Evolutionary conservation across 2,888 invertebrate species (phyloP).

Genomic region (Mythimna lalbum): DNA sequence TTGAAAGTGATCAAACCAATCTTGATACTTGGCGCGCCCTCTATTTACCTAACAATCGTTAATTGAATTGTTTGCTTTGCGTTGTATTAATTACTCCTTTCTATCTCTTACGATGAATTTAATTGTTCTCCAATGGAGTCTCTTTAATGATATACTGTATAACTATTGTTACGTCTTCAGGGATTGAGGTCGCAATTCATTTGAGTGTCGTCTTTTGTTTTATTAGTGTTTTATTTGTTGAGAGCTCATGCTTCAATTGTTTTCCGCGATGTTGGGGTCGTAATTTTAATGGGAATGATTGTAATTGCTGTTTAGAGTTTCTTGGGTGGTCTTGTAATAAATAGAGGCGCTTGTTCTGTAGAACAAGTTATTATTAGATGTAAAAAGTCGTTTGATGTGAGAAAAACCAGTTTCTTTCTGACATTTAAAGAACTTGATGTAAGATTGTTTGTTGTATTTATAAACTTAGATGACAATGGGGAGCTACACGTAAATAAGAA

Average conservation of each 20-base stretch:
- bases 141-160: constrained; percentile 44
- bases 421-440: not conserved
- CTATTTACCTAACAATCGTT: constrained; percentile 57
- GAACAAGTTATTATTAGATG: not conserved
- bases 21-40: constrained; percentile 34
- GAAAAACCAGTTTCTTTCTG: not conserved
- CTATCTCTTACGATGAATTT: constrained; percentile 53
- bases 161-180: constrained; percentile 50
- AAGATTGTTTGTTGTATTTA: too few relatives aligned
- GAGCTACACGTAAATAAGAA: too few relatives aligned
- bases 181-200: constrained; percentile 39
- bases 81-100: constrained; percentile 59
- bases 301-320: constrained; percentile 4
- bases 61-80: constrained; percentile 60
- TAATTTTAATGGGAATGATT: constrained; percentile 27
- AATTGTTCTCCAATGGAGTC: constrained; percentile 50
- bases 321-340: constrained; percentile 14
- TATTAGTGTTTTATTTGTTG: constrained; percentile 44
- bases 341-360: not conserved
- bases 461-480: too few relatives aligned
- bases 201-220: constrained; percentile 48
- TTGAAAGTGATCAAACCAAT: constrained; percentile 45
- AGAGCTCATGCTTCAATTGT: constrained; percentile 31
- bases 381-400: not conserved
- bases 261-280: not conserved